These are phyloP conservation scores for Pseudotriccus pelzelni DNA, from an alignment of 2,797 vertebrate genomes.

Conservation along the genomic window DNA sequence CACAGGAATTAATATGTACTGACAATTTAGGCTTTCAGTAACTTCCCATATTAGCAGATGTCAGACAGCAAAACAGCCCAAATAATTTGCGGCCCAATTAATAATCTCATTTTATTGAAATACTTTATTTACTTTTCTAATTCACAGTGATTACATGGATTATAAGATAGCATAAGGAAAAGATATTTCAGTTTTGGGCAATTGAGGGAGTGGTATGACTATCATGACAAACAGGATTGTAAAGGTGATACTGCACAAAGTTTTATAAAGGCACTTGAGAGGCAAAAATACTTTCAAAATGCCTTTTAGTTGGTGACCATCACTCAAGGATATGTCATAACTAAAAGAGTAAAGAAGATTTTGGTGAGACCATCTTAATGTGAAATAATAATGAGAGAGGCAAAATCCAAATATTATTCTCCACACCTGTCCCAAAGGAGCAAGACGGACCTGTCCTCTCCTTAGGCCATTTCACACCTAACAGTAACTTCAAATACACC, in stretches of 20 bases:
- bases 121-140: not conserved
- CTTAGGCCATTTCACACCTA: not conserved
- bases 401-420: not conserved
- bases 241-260: not conserved
- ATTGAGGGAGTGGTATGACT: not conserved
- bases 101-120: not conserved
- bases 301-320: not conserved
- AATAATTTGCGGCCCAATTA: not conserved
- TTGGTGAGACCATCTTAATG: not conserved
- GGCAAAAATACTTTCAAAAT: not conserved
- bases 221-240: not conserved
- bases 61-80: not conserved
- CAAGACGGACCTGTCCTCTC: not conserved
- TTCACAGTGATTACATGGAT: not conserved
- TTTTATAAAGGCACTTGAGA: not conserved
- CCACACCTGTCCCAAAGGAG: not conserved
- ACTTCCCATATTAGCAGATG: not conserved
- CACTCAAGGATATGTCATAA: not conserved
- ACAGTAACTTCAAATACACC: not conserved
- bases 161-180: not conserved
- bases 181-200: not conserved
- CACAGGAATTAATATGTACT: not conserved
- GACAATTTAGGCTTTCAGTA: not conserved
- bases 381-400: not conserved
- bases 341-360: not conserved